Percentiles rank a stretch among this genome's conserved stretches.
Evolutionary conservation across 2,797 vertebrate genomes (phyloP).

Genomic region (Pristis pectinata): DNA sequence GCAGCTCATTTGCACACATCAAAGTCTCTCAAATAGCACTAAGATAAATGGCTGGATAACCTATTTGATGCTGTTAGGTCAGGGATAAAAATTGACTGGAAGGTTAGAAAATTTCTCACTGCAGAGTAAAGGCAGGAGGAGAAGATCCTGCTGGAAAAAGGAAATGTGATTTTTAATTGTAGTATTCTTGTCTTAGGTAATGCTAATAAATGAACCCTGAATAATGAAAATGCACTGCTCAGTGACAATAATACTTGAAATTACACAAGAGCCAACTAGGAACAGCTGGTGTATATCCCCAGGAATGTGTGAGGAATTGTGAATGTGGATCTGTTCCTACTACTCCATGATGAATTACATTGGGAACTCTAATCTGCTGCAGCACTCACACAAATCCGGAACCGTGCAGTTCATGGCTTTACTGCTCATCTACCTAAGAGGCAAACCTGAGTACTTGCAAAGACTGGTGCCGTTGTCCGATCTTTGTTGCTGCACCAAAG

Average conservation of each 20-base stretch:
- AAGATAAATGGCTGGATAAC: neutral
- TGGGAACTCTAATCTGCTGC: neutral
- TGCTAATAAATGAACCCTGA: neutral
- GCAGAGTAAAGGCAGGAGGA: neutral
- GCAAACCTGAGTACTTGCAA: neutral
- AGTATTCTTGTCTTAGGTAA: neutral
- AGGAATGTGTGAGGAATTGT: slow-evolving; percentile 24
- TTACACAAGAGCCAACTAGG: neutral
- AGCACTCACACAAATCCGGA: too few relatives aligned
- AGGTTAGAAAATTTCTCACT: neutral
- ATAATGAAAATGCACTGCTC: neutral
- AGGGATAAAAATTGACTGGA: neutral
- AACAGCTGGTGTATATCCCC: neutral
- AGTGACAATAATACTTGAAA: neutral
- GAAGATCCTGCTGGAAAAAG: neutral
- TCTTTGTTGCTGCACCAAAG: neutral
- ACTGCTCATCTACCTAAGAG: neutral
- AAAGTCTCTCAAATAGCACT: neutral
- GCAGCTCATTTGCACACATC: neutral
- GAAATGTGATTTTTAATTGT: neutral
- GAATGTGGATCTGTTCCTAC: slow-evolving; percentile 17
- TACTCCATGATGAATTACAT: neutral
- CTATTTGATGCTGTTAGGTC: neutral
- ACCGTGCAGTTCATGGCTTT: neutral
- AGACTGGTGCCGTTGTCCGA: neutral